phyloP scores from a whole-genome alignment of 2,797 vertebrate species.

The Anisognathus igniventris region DNA sequence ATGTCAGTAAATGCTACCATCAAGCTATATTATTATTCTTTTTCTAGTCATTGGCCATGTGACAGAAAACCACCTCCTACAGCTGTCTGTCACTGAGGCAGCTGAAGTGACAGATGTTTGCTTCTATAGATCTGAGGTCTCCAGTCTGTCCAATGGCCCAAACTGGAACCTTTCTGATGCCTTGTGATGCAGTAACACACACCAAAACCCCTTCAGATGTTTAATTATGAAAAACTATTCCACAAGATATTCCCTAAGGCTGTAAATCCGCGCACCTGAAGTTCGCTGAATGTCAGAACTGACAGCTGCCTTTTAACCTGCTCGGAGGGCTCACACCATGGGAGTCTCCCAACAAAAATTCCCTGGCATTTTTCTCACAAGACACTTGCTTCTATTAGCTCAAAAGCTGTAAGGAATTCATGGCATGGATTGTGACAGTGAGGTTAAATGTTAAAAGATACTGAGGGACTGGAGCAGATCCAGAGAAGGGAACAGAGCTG shows the following conservation, averaged over 20 bases:
- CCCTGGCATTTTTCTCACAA: not conserved
- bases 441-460: not conserved
- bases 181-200: not conserved
- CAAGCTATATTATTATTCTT: not conserved
- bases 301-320: not conserved
- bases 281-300: not conserved
- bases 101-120: not conserved
- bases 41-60: not conserved
- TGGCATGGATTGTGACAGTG: not conserved
- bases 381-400: not conserved
- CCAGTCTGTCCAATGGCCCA: not conserved
- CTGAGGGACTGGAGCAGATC: not conserved
- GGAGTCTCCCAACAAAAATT: not conserved
- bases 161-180: not conserved
- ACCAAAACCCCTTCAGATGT: not conserved
- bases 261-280: not conserved
- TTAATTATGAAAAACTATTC: not conserved
- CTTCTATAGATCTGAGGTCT: not conserved
- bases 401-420: not conserved
- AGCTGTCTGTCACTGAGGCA: not conserved
- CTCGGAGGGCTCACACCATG: not conserved
- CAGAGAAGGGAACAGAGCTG: accelerated
- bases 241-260: not conserved
- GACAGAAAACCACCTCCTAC: not conserved
- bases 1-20: not conserved